These are phyloP conservation scores for Neoaliturus tenellus DNA, from an alignment of 2,888 invertebrate species.

Conservation along the genomic window DNA sequence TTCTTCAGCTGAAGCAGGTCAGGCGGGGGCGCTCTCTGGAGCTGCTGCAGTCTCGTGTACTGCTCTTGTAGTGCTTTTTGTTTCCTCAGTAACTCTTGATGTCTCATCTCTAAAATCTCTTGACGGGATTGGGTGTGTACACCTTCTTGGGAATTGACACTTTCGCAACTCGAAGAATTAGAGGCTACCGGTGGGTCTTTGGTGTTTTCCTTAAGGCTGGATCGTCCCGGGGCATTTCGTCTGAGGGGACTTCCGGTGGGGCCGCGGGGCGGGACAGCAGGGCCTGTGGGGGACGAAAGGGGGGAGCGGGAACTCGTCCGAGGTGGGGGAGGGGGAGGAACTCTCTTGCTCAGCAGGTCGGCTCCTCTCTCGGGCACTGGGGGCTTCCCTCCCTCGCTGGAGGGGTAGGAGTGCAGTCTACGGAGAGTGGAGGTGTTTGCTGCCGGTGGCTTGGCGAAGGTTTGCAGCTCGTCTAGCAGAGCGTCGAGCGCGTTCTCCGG, in stretches of 20 bases:
- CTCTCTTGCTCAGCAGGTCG: constrained; percentile 84
- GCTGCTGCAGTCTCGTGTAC: constrained; percentile 91
- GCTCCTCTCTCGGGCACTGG: constrained; percentile 90
- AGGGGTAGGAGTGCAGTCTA: constrained; percentile 90
- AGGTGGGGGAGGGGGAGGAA: constrained; percentile 94
- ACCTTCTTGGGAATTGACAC: constrained; percentile 85
- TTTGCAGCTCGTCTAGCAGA: constrained; percentile 95
- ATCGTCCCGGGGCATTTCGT: constrained; percentile 71
- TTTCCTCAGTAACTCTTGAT: constrained; percentile 91
- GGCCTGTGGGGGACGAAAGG: constrained; percentile 88
- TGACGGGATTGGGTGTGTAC: constrained; percentile 76
- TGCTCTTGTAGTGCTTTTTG: constrained; percentile 94
- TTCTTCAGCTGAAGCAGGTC: constrained; percentile 81
- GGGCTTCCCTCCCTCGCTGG: constrained; percentile 85
- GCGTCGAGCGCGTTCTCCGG: constrained; percentile 98
- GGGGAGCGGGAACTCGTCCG: constrained; percentile 93
- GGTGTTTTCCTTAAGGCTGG: constrained; percentile 72
- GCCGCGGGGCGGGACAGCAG: constrained; percentile 77
- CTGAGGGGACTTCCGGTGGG: constrained; percentile 71
- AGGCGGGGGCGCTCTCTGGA: constrained; percentile 84
- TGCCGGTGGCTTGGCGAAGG: constrained; percentile 84
- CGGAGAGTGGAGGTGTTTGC: constrained; percentile 74
- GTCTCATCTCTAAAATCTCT: constrained; percentile 87
- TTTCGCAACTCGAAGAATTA: constrained; percentile 85
- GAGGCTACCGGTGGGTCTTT: constrained; percentile 76